Base-by-base conservation (phyloP, 2,888 invertebrate genomes). In the Pristionchus entomophagus region DNA sequence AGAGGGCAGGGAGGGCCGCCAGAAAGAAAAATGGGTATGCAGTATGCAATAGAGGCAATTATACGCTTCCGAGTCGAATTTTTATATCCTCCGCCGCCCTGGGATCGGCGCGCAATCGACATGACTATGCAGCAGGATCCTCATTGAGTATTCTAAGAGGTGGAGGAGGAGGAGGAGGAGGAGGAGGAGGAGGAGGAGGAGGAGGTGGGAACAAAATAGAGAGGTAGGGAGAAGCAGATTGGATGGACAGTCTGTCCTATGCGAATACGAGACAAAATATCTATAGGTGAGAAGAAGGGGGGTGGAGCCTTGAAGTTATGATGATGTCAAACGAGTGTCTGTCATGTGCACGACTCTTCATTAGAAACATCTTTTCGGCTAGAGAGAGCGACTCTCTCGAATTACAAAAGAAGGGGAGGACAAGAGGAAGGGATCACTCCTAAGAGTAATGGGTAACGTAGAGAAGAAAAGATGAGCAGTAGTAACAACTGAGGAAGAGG, bases 311-410 rank as follows among this genome's bases (percentile, higher is more conserved):
- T 62, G 62, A 22, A 65, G 65, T 65, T 65, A 65, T 65, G 65
- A 65, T 65, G 65, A 65, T 65, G 65, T 35, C 35, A 65, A 59
- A n/a, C 29, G 2, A 59, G 59, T 26, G 65, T 65, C 65, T 65
- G 65, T 65, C 65, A 65, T 65, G 65, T 65, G 65, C 65, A 65
- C 65, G 65, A 35, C 65, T 45, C 45, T 65, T 65, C 65, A 65
- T 65, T 65, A 65, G 65, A 65, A 65, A 65, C 65, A 65, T 32
- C 65, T 32, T 19, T 32, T 35, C 35, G n/a, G n/a, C n/a, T n/a
- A n/a, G 65, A 65, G 35, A 45, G 65, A 65, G 59, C 32, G n/a
- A n/a, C n/a, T n/a, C 32, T 19, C 65, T 65, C 65, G 65, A 65
- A 65, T 65, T 65, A 65, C 65, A 65, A 29, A 73, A 73, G 78